Evolutionary conservation across 1,140 invertebrate species (phyloP).

Genomic region (Mercenaria mercenaria): DNA sequence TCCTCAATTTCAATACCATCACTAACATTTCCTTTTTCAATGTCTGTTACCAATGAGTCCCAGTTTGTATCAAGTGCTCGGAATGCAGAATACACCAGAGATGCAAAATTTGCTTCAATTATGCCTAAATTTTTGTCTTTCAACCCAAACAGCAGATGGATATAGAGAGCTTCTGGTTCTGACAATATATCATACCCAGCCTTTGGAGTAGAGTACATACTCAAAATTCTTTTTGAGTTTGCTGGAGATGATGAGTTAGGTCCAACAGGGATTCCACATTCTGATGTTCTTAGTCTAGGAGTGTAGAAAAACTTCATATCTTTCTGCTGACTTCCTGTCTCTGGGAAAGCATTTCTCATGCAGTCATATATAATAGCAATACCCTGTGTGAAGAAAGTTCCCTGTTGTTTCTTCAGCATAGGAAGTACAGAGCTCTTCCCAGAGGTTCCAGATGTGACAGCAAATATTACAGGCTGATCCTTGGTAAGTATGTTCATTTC

Average conservation of each 20-base stretch:
- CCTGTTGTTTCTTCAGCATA: conserved; percentile 77
- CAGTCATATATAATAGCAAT: conserved; percentile 77
- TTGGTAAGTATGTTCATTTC: conserved; percentile 79
- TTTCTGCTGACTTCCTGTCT: conserved; percentile 76
- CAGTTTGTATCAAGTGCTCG: conserved; percentile 76
- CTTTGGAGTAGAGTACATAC: conserved; percentile 82
- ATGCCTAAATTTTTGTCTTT: conserved; percentile 82
- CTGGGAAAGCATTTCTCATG: conserved; percentile 77
- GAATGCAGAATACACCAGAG: conserved; percentile 82
- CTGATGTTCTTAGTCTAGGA: conserved; percentile 78
- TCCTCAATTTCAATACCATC: conserved; percentile 77
- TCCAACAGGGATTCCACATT: conserved; percentile 80
- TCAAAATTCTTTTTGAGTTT: conserved; percentile 81
- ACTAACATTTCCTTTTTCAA: conserved; percentile 79
- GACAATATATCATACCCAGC: conserved; percentile 80
- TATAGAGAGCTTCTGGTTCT: conserved; percentile 84
- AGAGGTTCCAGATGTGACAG: conserved; percentile 85
- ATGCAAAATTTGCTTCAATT: conserved; percentile 85
- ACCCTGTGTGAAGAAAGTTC: conserved; percentile 82
- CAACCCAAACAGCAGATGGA: conserved; percentile 84
- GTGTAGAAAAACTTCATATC: conserved; percentile 84
- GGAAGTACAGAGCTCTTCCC: conserved; percentile 82
- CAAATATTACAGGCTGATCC: conserved; percentile 79
- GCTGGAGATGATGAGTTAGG: conserved; percentile 84
- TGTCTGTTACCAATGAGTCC: conserved; percentile 78